Conservation (phyloP, 2,797 vertebrate species). For the Neostethus bicornis region DNA sequence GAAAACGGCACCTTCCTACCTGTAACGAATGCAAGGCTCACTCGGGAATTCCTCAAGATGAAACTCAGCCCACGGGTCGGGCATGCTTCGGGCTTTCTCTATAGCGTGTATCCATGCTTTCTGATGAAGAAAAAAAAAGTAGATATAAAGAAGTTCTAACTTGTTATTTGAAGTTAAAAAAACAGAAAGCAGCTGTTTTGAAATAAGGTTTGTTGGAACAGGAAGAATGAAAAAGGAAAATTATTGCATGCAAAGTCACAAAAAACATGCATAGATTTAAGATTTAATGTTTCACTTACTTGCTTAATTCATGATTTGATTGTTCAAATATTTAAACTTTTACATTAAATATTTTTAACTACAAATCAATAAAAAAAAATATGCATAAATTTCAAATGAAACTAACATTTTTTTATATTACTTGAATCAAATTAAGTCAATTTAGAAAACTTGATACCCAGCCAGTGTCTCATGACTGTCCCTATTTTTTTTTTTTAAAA, state of each 20-base stretch:
- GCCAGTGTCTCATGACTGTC: background rate
- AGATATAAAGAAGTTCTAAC: slow-evolving; percentile 21
- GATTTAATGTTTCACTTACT: too few species aligned
- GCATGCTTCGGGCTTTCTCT: slow-evolving; percentile 93
- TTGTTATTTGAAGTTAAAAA: background rate
- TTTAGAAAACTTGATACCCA: background rate
- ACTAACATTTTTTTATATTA: background rate
- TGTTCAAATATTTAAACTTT: slow-evolving; percentile 2
- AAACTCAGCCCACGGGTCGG: slow-evolving; percentile 97
- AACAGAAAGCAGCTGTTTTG: background rate
- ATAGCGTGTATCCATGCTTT: slow-evolving; percentile 93
- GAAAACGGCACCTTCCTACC: slow-evolving; percentile 68
- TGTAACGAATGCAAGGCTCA: slow-evolving; percentile 89
- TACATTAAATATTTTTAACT: background rate
- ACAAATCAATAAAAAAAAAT: background rate
- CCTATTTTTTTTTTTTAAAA: slow-evolving; percentile 18
- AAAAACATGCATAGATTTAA: background rate
- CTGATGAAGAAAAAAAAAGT: slow-evolving; percentile 76
- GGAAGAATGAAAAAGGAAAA: background rate
- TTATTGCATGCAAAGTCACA: background rate
- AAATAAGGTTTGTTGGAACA: background rate
- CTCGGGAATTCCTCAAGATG: slow-evolving; percentile 91
- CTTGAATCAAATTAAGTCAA: background rate
- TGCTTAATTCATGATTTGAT: background rate
- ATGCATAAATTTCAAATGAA: background rate